Evolutionary conservation across 2,797 vertebrate genomes (phyloP).

Genomic region (Aulostomus chinensis): DNA sequence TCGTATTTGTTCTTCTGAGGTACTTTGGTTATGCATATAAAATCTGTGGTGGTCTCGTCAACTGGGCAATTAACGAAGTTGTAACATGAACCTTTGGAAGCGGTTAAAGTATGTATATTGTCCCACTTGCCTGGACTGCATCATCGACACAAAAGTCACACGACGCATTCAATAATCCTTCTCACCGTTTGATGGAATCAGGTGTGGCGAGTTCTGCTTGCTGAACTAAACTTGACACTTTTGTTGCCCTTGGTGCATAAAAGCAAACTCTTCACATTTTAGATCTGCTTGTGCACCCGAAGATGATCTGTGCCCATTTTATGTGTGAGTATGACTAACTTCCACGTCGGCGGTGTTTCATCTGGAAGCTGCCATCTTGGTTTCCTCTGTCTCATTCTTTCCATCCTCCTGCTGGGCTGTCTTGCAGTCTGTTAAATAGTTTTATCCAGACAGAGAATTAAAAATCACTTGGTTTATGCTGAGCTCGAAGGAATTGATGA

Average conservation of each 20-base stretch:
- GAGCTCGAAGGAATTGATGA: too few relatives aligned
- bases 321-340: slow-evolving; percentile 97
- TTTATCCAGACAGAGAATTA: slow-evolving; percentile 66
- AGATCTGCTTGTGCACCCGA: slow-evolving; percentile 95
- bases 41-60: too few relatives aligned
- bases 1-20: too few relatives aligned
- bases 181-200: too few relatives aligned
- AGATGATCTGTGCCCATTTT: slow-evolving; percentile 94
- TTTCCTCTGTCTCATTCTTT: slow-evolving; percentile 24
- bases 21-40: too few relatives aligned
- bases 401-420: slow-evolving; percentile 38
- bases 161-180: too few relatives aligned
- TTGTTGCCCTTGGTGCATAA: slow-evolving; percentile 88
- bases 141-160: too few relatives aligned
- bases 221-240: slow-evolving; percentile 80
- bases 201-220: slow-evolving; percentile 58
- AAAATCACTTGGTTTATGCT: too few relatives aligned
- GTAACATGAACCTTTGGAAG: too few relatives aligned
- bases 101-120: too few relatives aligned
- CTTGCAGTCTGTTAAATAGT: slow-evolving; percentile 36
- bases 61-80: too few relatives aligned
- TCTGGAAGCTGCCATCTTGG: slow-evolving; percentile 34
- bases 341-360: slow-evolving; percentile 64
- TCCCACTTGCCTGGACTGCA: too few relatives aligned
- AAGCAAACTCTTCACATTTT: slow-evolving; percentile 91